phyloP scores from a whole-genome alignment of 2,113 vertebrate species.

The Brevimyrus niger region DNA sequence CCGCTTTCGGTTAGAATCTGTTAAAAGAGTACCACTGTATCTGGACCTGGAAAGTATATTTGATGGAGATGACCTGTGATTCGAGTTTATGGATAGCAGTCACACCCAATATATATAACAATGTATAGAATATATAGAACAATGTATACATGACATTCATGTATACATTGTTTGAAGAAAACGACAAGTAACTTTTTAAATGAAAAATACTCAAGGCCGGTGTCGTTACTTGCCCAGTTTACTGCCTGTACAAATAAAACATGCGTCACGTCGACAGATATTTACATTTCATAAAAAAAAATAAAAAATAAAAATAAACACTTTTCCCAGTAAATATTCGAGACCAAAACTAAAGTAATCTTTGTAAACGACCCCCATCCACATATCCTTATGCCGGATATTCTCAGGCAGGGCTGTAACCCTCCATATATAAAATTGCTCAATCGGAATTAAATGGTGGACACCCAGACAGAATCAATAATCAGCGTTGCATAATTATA shows the following conservation, averaged over 20 bases:
- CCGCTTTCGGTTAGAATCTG: neutral
- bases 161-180: no score
- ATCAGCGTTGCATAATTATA: neutral
- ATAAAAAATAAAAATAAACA: neutral
- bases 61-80: neutral
- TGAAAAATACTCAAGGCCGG: neutral
- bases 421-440: neutral
- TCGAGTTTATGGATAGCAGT: neutral
- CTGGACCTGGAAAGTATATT: neutral
- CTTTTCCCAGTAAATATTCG: neutral
- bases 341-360: neutral
- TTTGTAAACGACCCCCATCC: neutral
- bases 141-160: neutral
- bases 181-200: neutral
- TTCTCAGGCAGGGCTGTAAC: neutral
- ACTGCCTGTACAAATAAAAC: neutral
- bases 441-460: neutral
- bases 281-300: neutral
- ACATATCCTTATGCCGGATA: neutral
- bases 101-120: neutral
- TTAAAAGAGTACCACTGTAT: neutral
- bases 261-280: neutral
- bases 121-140: neutral
- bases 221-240: neutral
- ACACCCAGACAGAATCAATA: neutral